Conservation (phyloP, 2,113 vertebrate species). For the Tauraco erythrolophus region DNA sequence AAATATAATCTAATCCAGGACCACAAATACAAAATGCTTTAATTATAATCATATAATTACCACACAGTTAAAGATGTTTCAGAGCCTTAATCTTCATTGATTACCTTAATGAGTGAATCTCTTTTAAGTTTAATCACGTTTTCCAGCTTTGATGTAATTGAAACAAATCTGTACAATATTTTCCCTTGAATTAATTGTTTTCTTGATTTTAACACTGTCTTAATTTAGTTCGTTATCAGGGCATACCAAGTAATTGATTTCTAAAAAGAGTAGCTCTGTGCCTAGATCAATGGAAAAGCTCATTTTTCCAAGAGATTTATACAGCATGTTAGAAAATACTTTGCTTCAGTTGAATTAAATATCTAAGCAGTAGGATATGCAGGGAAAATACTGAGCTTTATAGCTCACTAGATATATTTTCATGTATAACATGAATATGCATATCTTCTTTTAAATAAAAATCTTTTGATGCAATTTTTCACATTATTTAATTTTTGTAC, state of each 20-base stretch:
- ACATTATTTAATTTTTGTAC: not conserved
- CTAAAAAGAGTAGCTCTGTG: not conserved
- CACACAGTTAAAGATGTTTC: not conserved
- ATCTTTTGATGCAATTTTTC: not conserved
- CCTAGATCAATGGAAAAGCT: not conserved
- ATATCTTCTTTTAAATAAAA: not conserved
- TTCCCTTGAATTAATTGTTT: conserved; percentile 20
- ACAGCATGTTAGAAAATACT: not conserved
- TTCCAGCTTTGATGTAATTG: conserved; percentile 10
- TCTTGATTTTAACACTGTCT: not conserved
- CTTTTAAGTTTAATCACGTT: not conserved
- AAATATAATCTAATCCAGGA: conserved; percentile 12
- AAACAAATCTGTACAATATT: conserved; percentile 18
- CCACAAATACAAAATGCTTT: not conserved
- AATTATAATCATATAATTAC: not conserved
- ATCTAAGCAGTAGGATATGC: not conserved
- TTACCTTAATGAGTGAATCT: not conserved
- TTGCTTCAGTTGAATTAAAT: not conserved
- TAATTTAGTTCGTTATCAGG: not conserved
- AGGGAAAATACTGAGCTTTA: not conserved
- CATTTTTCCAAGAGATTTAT: not conserved
- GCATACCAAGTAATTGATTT: not conserved
- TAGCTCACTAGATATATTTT: not conserved
- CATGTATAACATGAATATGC: not conserved
- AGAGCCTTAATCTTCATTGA: not conserved